Evolutionary conservation across 2,888 invertebrate species (phyloP).

Genomic region (Drosophila formosana): DNA sequence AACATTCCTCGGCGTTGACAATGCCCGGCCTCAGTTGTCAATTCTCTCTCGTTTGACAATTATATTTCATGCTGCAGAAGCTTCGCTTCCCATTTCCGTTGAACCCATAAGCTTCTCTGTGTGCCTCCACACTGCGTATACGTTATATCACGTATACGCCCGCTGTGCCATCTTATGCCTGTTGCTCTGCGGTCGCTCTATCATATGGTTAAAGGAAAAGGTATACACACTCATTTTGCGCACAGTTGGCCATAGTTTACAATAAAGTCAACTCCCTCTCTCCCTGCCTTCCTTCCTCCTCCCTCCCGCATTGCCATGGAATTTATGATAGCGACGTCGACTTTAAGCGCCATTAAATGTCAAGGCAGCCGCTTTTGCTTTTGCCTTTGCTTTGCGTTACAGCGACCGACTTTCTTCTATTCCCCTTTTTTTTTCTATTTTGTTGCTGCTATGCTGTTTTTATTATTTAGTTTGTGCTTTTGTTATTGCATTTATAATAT

Average conservation of each 20-base stretch:
- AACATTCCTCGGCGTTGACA: constrained; percentile 28
- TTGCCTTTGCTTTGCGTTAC: constrained; percentile 33
- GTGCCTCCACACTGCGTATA: constrained; percentile 22
- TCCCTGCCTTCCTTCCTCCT: background rate
- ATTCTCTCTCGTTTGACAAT: constrained; percentile 30
- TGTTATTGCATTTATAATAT: constrained; percentile 45
- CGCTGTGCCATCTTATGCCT: constrained; percentile 28
- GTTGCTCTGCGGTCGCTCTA: constrained; percentile 34
- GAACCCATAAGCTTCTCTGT: constrained; percentile 62
- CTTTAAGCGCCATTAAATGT: constrained; percentile 61
- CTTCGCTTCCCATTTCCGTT: constrained; percentile 9
- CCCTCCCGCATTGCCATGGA: constrained; percentile 41
- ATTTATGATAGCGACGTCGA: constrained; percentile 47
- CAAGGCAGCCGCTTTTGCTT: constrained; percentile 59
- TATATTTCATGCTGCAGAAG: constrained; percentile 38
- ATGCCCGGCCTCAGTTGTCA: constrained; percentile 1
- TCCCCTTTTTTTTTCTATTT: constrained; percentile 25
- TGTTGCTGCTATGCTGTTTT: constrained; percentile 29
- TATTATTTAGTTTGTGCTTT: constrained; percentile 31
- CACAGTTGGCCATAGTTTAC: constrained; percentile 25
- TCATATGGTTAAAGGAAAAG: constrained; percentile 5
- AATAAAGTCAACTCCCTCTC: background rate
- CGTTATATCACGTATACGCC: constrained; percentile 20
- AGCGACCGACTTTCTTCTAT: background rate
- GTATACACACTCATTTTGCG: constrained; percentile 26